phyloP scores from a whole-genome alignment of 2,888 invertebrate genomes.

The Xanthia icteritia region DNA sequence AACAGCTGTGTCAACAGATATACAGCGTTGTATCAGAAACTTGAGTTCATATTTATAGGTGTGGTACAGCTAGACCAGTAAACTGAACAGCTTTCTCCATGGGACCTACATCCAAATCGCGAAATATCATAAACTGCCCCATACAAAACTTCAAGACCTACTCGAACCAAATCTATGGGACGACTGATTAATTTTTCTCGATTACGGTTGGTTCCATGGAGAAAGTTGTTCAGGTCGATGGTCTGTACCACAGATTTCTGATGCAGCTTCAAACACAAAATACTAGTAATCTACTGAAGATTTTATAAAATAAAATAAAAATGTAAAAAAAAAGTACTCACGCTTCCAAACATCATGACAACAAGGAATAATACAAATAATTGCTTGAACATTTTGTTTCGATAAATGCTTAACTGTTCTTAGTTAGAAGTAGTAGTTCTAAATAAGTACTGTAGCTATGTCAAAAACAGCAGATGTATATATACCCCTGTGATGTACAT shows the following conservation, averaged over 20 bases:
- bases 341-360: constrained; percentile 29
- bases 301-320: no score
- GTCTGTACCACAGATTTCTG: background rate
- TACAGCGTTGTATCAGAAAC: background rate
- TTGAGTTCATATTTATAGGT: background rate
- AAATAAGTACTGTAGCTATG: constrained; percentile 17
- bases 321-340: constrained; percentile 15
- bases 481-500: background rate
- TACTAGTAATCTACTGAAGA: background rate
- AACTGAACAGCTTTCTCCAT: background rate
- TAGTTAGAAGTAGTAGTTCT: background rate
- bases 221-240: background rate
- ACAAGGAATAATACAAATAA: constrained; percentile 24
- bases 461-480: constrained; percentile 14
- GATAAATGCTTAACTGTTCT: background rate
- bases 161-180: background rate
- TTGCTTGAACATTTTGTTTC: constrained; percentile 35
- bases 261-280: background rate
- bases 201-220: background rate
- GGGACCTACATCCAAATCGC: background rate
- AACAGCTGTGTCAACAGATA: no score
- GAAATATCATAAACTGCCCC: background rate
- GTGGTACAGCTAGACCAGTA: background rate
- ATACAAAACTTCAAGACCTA: background rate
- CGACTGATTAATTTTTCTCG: background rate